phyloP scores from a whole-genome alignment of 2,113 vertebrate genomes.

The Trematocara marginatum region DNA sequence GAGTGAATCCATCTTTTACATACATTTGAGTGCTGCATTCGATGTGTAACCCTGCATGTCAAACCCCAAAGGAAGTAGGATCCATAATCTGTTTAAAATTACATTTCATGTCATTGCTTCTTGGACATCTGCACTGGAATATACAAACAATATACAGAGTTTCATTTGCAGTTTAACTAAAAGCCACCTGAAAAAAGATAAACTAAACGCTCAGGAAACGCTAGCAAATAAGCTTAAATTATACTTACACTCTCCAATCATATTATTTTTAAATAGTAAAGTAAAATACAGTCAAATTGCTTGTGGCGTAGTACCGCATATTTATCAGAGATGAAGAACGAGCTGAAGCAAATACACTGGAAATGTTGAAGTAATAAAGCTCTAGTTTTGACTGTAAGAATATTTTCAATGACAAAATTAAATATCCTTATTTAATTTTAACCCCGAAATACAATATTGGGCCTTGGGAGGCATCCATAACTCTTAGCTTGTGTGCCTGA shows the following conservation, averaged over 20 bases:
- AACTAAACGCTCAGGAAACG: not conserved
- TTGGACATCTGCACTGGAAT: not conserved
- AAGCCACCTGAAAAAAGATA: not conserved
- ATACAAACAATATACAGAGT: not conserved
- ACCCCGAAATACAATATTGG: not conserved
- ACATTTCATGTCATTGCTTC: not conserved
- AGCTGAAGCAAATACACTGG: not conserved
- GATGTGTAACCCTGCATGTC: not conserved
- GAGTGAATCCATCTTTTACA: not conserved
- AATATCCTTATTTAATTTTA: not conserved
- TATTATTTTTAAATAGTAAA: not conserved
- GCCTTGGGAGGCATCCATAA: not conserved
- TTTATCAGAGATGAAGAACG: not conserved
- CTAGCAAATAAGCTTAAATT: not conserved
- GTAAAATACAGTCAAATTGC: not conserved
- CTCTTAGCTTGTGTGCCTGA: not conserved
- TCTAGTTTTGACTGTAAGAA: not conserved
- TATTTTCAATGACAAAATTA: not conserved
- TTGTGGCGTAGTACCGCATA: not conserved
- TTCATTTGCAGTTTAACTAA: not conserved
- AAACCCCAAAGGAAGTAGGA: not conserved
- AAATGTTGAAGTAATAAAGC: not conserved
- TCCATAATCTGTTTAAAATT: not conserved
- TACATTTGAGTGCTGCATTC: not conserved
- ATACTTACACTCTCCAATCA: not conserved